These are phyloP conservation scores for Anastatus disparis DNA, from an alignment of 1,140 invertebrate genomes.

Conservation along the genomic window DNA sequence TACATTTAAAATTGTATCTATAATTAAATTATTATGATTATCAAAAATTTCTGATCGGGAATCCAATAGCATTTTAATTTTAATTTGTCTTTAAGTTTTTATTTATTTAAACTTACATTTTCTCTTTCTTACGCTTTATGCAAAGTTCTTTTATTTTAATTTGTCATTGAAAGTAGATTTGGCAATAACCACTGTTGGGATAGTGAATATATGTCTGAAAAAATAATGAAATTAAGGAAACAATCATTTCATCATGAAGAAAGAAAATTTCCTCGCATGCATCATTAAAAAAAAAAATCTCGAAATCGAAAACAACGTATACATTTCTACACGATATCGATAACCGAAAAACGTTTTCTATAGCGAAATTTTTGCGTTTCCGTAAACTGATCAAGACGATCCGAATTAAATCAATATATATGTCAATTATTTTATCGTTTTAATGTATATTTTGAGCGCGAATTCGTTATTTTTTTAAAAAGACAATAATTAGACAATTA, in stretches of 20 bases:
- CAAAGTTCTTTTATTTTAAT: neutral
- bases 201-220: neutral
- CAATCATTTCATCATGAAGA: neutral
- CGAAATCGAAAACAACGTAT: neutral
- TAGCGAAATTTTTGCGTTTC: too few species aligned
- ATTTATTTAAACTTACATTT: neutral
- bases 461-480: too few species aligned
- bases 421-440: too few species aligned
- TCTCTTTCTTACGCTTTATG: neutral
- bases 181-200: too few species aligned
- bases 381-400: too few species aligned
- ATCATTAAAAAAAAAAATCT: neutral
- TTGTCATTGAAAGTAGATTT: neutral
- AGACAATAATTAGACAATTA: too few species aligned
- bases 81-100: neutral
- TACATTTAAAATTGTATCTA: neutral
- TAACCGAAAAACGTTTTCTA: too few species aligned
- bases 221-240: neutral
- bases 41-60: neutral
- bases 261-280: neutral
- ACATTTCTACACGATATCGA: too few species aligned
- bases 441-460: too few species aligned
- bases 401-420: too few species aligned
- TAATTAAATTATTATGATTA: neutral
- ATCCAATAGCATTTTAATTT: neutral